Evolutionary conservation across 1,140 invertebrate genomes (phyloP).

Genomic region (Euborellia annulipes): DNA sequence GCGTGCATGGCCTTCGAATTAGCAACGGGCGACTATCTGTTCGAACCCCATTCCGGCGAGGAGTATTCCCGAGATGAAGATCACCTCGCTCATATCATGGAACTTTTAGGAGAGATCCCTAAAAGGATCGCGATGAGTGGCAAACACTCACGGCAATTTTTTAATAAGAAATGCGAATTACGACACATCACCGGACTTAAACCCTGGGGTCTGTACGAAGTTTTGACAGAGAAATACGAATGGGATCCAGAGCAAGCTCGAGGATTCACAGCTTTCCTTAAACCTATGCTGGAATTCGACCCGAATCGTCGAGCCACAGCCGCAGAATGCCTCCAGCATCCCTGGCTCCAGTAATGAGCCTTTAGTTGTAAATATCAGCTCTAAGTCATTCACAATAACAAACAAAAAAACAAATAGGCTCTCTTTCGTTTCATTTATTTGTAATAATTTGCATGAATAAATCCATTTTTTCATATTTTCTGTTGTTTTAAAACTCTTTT

Average conservation of each 20-base stretch:
- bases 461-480: too few species aligned
- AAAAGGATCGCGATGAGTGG: conserved; percentile 74
- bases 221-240: conserved; percentile 91
- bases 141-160: conserved; percentile 83
- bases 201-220: conserved; percentile 83
- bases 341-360: conserved; percentile 47
- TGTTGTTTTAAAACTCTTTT: too few species aligned
- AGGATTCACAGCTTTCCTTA: conserved; percentile 81
- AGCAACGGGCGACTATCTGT: conserved; percentile 96
- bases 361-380: too few species aligned
- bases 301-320: conserved; percentile 81
- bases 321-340: conserved; percentile 79
- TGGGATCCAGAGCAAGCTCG: conserved; percentile 72
- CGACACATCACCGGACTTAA: conserved; percentile 84
- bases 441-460: too few species aligned
- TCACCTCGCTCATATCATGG: conserved; percentile 96
- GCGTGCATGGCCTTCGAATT: conserved; percentile 99
- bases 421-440: too few species aligned
- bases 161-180: conserved; percentile 82
- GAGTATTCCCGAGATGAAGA: conserved; percentile 89
- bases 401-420: too few species aligned
- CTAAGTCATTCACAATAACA: too few species aligned
- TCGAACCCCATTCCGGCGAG: conserved; percentile 89
- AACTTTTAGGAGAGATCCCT: conserved; percentile 90
- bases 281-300: conserved; percentile 91